These are phyloP conservation scores for Trichopria drosophilae DNA, from an alignment of 2,888 invertebrate species.

Conservation along the genomic window DNA sequence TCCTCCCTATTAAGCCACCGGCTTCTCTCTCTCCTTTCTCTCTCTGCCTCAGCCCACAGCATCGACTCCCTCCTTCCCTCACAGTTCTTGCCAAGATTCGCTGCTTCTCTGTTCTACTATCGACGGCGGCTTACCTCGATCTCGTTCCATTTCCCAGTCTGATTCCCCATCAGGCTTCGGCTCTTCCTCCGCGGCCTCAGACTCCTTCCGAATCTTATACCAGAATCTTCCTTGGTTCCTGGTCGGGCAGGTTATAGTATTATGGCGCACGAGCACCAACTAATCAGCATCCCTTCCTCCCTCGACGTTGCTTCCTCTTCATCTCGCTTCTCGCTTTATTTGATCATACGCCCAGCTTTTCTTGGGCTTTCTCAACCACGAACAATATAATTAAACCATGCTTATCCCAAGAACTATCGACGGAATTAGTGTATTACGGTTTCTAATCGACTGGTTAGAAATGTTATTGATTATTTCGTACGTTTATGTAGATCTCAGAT, in stretches of 20 bases:
- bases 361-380: too few species aligned
- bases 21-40: conserved; percentile 48
- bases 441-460: too few species aligned
- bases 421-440: too few species aligned
- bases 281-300: conserved; percentile 56
- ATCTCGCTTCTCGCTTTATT: too few species aligned
- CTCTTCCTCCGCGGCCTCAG: conserved; percentile 17
- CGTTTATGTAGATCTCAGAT: too few species aligned
- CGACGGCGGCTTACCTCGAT: conserved; percentile 25
- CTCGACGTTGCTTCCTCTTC: too few species aligned
- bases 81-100: too few species aligned
- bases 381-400: too few species aligned
- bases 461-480: too few species aligned
- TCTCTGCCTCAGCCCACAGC: conserved; percentile 32
- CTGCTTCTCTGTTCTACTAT: conserved; percentile 31
- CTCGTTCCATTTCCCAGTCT: conserved; percentile 29
- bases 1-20: conserved; percentile 59
- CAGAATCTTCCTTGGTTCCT: conserved; percentile 49
- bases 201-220: conserved; percentile 40
- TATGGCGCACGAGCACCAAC: conserved; percentile 56
- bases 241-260: conserved; percentile 55
- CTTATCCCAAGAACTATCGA: too few species aligned
- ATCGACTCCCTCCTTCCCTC: conserved; percentile 38
- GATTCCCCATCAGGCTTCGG: too few species aligned
- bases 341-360: too few species aligned